These are phyloP conservation scores for Drosophila neonasuta DNA, from an alignment of 2,888 invertebrate genomes.

Conservation along the genomic window DNA sequence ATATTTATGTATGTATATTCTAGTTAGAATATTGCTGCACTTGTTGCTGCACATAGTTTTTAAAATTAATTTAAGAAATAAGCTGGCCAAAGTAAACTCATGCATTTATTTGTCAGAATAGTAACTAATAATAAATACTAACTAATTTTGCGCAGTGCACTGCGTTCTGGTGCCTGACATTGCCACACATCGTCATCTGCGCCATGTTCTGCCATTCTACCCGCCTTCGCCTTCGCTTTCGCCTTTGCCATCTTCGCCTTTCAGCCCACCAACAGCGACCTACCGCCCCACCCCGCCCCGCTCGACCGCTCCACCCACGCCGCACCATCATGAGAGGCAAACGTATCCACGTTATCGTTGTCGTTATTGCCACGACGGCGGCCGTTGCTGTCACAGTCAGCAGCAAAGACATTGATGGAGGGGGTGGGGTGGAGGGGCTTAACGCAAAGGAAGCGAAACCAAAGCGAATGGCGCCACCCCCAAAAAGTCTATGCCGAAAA, in stretches of 20 bases:
- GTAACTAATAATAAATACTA: background rate
- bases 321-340: background rate
- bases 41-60: too few species aligned
- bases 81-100: too few species aligned
- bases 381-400: conserved; percentile 43
- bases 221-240: conserved; percentile 12
- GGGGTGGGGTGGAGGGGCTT: background rate
- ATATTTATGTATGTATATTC: too few species aligned
- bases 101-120: too few species aligned
- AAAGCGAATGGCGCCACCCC: conserved; percentile 40
- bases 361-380: conserved; percentile 57
- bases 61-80: too few species aligned
- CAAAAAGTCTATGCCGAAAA: conserved; percentile 42
- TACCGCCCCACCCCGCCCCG: background rate
- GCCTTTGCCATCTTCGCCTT: background rate
- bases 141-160: conserved; percentile 49
- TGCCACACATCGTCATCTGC: conserved; percentile 65
- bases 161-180: conserved; percentile 47
- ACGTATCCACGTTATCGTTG: conserved; percentile 55
- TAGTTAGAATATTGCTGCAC: too few species aligned
- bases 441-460: conserved; percentile 8
- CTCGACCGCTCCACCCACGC: background rate
- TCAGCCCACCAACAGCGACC: conserved; percentile 1
- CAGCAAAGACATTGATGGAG: background rate
- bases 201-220: conserved; percentile 39